Evolutionary conservation across 1,140 invertebrate genomes (phyloP), one percentile per base, ranked within the genome.

Genomic region (Micrasema longulum): DNA sequence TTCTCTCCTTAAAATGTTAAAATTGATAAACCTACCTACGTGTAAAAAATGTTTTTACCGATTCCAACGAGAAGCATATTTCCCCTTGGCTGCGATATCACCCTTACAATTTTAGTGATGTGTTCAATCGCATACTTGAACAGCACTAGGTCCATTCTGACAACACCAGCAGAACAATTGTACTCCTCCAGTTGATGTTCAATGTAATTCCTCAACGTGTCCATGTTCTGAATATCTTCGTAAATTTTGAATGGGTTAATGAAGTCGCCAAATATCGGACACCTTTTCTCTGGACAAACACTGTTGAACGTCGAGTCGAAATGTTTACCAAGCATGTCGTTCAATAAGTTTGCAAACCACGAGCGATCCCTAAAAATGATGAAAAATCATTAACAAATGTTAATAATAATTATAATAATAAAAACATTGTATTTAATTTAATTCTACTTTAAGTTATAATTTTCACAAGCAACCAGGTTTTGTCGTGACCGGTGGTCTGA

Each of bases 41-140:
- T n/a, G n/a, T n/a, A n/a, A n/a, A 48, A 50, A 35, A 35, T 55
- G 50, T 66, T 76, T 7, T 75, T 83, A 87, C 90, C 93, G 72
- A 95, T 92, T 38, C 94, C 94, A 50, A 96, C 89, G 52, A 95
- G 86, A 2, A 96, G 83, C 87, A 94, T 89, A 82, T 96, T 91
- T 3, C 95, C 94, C 26, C 91, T 85, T 0, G 91, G 92, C 81
- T 95, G 93, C 1, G 93, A 92, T 45, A 97, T 90, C 12, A 95
- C 92, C 62, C 94, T 85, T 10, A 92, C 88, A 64, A 94, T 93
- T 71, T 93, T 89, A 65, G 90, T 90, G 55, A 96, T 89, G 79
- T 95, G 93, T 78, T 95, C 91, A 38, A 96, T 91, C 1, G 93
- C 93, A 79, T 95, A 93, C 63, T 89, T 89, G 79, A 95, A 95